Evolutionary conservation across 2,113 vertebrate genomes (phyloP), one percentile per base, ranked within the genome.

Genomic region (Laterallus jamaicensis): DNA sequence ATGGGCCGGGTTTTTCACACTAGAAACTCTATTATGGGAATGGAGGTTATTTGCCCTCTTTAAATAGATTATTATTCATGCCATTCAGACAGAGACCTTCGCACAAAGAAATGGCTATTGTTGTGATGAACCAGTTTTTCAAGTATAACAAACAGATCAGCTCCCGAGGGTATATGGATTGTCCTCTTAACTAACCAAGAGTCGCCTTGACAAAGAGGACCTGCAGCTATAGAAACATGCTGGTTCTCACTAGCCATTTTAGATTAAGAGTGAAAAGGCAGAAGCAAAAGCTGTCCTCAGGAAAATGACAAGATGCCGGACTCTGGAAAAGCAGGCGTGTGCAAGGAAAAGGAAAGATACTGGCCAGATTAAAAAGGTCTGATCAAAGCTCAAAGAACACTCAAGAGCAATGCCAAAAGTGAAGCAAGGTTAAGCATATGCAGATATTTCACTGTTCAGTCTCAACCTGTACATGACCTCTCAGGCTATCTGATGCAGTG

Each of bases 321-420:
- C 50, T 21, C 82, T 74, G 50, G 32, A 90, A 58, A 86, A 87
- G 11, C 15, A 84, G 49, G 26, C 54, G 73, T 32, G n/a, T 73
- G 63, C 29, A 89, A 85, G 49, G 62, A 95, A 79, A 5, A 92
- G 19, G 50, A 95, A 92, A 79, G 81, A 95, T 59, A 70, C 55
- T 62, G 37, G 37, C 63, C 70, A 87, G 59, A 92, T 91, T 95
- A 80, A 91, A 94, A 91, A 85, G 75, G 31, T 69, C 81, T 97
- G 91, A 96, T 95, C 95, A 97, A 95, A 96, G 92, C 92, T 42
- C 49, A 79, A 44, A 82, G 62, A 95, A 55, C 94, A 95, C 87
- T 92, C 91, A 91, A 68, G 81, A 91, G 78, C 70, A 85, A 89
- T 82, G 87, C 26, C 84, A 85, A 54, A 92, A 94, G 66, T 66